A percentile compares a stretch with the other conserved stretches of the same genome.
Conservation (phyloP, 2,888 invertebrate species). For the Germaria angustata region DNA sequence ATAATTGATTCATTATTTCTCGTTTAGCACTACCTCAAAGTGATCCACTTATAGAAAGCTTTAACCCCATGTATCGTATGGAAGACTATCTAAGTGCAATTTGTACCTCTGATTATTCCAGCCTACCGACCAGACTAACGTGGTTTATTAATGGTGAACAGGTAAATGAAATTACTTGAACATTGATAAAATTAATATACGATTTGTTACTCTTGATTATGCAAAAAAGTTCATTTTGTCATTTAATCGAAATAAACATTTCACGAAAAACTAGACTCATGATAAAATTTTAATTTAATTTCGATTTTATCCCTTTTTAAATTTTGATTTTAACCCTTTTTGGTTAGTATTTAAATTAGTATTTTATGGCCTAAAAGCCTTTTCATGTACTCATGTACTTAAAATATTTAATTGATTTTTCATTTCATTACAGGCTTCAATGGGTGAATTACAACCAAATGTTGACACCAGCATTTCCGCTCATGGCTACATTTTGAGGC, state of each 20-base stretch:
- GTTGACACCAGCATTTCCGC: slow-evolving; percentile 78
- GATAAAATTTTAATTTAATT: too few relatives aligned
- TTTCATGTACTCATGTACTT: background rate
- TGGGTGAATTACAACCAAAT: slow-evolving; percentile 77
- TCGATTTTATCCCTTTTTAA: too few relatives aligned
- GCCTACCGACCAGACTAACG: slow-evolving; percentile 78
- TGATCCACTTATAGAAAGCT: slow-evolving; percentile 79
- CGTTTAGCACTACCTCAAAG: slow-evolving; percentile 77
- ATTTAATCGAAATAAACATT: too few relatives aligned
- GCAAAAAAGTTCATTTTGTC: too few relatives aligned
- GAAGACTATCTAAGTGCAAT: slow-evolving; percentile 79
- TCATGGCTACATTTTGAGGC: slow-evolving; percentile 78
- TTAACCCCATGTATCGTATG: slow-evolving; percentile 78
- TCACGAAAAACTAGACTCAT: too few relatives aligned
- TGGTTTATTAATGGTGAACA: slow-evolving; percentile 80
- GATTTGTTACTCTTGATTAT: too few relatives aligned
- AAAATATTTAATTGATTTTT: background rate
- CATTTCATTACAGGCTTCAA: slow-evolving; percentile 72
- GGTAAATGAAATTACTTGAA: slow-evolving; percentile 69
- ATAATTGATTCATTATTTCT: background rate
- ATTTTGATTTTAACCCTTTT: too few relatives aligned
- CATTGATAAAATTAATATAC: too few relatives aligned
- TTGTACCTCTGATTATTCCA: slow-evolving; percentile 80
- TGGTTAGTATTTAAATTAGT: background rate
- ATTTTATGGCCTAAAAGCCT: background rate